Evolutionary conservation across 2,113 vertebrate species (phyloP), one percentile per base, ranked within the genome.

Genomic region (Gallinago paraguaiae): DNA sequence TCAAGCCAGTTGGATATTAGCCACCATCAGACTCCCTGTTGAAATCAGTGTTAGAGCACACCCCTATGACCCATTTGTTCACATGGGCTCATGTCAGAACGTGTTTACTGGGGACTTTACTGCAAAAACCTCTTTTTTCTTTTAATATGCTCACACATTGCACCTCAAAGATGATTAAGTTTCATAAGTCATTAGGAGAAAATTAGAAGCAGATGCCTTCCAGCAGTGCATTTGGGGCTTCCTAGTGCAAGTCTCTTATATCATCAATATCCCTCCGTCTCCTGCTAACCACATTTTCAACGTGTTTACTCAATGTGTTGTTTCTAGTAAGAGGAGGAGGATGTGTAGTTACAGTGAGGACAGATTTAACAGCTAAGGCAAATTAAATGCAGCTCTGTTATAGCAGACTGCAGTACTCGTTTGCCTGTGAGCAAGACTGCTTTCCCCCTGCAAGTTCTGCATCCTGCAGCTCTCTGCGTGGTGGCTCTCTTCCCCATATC

Each of bases 21-120:
- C 51, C 35, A 46, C 39, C 20, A 10, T 53, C 53, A 37, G 43
- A 19, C 14, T 72, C n/a, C 20, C 57, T 60, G 0, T 1, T 7
- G 23, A 79, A 35, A 48, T 70, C 33, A 17, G 17, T 25, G 31
- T 60, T 59, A 19, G 51, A 76, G 39, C 45, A 77, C 12, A 56
- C 4, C 28, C 50, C 7, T 53, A 67, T 8, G 10, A 90, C 15
- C 25, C 24, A 39, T 54, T 67, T 64, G 28, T 79, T 75, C 60
- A 25, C 39, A 31, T 0, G 6, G 48, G 18, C 39, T 82, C 1
- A 0, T 48, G 45, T 43, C 2, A 2, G 50, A 86, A 24, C 17
- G 9, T 13, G 10, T 79, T 88, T 59, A 46, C 48, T 60, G 46
- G 70, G 79, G 17, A 51, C 33, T 57, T 86, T 4, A 17, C 30